Evolutionary conservation across 2,888 invertebrate genomes (phyloP).

Genomic region (Drosophila vallismaia): DNA sequence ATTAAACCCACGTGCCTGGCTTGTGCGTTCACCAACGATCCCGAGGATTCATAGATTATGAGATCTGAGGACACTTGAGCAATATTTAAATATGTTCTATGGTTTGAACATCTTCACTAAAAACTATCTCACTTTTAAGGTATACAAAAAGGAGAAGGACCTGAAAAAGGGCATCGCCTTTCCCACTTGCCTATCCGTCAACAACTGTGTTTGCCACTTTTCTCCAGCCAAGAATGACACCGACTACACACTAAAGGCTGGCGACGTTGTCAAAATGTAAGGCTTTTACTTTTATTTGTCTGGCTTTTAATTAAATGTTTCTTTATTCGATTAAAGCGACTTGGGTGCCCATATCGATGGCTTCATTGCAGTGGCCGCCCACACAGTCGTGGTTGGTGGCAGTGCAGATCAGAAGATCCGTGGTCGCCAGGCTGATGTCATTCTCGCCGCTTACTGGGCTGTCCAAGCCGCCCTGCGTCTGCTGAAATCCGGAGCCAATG

Average conservation of each 20-base stretch:
- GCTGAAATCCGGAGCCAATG: slow-evolving; percentile 95
- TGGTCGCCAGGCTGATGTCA: slow-evolving; percentile 96
- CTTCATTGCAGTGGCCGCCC: slow-evolving; percentile 98
- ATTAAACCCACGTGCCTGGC: slow-evolving; percentile 59
- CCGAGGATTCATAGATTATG: slow-evolving; percentile 82
- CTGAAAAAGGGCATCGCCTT: slow-evolving; percentile 99
- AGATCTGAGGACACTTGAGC: slow-evolving; percentile 80
- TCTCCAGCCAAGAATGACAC: slow-evolving; percentile 97
- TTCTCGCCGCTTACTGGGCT: slow-evolving; percentile 97
- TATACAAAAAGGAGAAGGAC: slow-evolving; percentile 98
- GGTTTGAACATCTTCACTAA: neutral
- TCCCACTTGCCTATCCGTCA: slow-evolving; percentile 98
- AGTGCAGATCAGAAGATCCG: slow-evolving; percentile 89
- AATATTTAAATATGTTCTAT: neutral
- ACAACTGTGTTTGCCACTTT: slow-evolving; percentile 99
- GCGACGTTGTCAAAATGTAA: slow-evolving; percentile 98
- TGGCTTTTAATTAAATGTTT: neutral
- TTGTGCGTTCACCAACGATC: slow-evolving; percentile 46
- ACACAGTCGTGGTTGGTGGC: slow-evolving; percentile 95
- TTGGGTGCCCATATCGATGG: slow-evolving; percentile 99
- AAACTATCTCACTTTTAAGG: slow-evolving; percentile 58
- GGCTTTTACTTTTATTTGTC: slow-evolving; percentile 80
- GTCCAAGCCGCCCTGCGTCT: slow-evolving; percentile 97
- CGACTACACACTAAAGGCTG: slow-evolving; percentile 93
- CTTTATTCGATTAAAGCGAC: slow-evolving; percentile 87